phyloP scores from a whole-genome alignment of 2,113 vertebrate genomes.

The Melanerpes formicivorus region DNA sequence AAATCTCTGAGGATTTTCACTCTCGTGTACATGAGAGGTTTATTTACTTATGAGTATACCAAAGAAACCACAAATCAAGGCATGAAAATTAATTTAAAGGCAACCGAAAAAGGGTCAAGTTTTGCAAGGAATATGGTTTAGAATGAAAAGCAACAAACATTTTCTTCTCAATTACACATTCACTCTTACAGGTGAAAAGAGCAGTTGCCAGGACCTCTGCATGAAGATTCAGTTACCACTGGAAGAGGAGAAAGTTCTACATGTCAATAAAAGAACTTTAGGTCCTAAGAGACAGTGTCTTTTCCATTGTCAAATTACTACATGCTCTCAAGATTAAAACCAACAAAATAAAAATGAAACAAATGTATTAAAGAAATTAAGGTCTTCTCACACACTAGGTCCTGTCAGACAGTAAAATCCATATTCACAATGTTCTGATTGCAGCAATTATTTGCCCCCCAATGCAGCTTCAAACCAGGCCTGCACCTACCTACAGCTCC shows the following conservation, averaged over 20 bases:
- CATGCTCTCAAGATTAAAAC: neutral
- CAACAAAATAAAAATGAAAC: accelerated
- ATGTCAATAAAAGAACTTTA: neutral
- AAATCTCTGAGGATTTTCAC: neutral
- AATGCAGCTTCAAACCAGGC: neutral
- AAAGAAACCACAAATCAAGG: conserved; percentile 10
- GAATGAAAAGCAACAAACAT: neutral
- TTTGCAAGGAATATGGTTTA: neutral
- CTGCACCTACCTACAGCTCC: neutral
- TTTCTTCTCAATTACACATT: neutral
- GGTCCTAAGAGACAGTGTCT: neutral
- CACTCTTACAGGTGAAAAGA: neutral
- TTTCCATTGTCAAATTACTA: neutral
- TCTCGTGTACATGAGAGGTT: neutral
- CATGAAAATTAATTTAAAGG: neutral
- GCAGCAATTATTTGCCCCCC: neutral
- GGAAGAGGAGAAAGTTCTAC: neutral
- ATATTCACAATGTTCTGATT: neutral
- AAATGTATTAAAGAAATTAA: accelerated
- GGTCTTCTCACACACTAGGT: no score
- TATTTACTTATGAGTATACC: neutral
- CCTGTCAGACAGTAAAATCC: neutral
- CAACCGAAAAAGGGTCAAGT: neutral
- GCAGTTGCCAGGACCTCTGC: neutral
- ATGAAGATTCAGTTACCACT: neutral